Evolutionary conservation across 2,888 invertebrate genomes (phyloP).

Genomic region (Amblyjoppa fuscipennis): DNA sequence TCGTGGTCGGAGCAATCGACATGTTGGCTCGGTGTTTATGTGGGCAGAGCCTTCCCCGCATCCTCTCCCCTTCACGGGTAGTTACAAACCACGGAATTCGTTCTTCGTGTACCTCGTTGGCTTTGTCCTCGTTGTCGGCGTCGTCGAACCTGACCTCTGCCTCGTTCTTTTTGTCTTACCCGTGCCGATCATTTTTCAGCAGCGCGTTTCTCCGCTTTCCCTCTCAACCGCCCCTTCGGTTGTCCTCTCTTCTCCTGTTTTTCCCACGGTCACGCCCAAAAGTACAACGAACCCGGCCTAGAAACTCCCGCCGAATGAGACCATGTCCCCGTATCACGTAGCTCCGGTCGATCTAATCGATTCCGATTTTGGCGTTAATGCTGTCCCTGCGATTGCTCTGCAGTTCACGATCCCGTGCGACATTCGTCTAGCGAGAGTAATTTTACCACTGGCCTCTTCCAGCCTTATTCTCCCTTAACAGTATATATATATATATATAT

Average conservation of each 20-base stretch:
- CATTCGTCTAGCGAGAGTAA: conserved; percentile 21
- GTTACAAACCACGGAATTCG: conserved; percentile 15
- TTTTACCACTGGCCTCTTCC: conserved; percentile 7
- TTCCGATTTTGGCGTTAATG: conserved; percentile 6
- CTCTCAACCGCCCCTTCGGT: background rate
- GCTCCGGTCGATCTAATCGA: background rate
- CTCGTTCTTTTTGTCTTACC: conserved; percentile 30
- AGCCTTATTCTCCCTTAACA: background rate
- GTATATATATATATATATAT: background rate
- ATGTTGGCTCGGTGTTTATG: conserved; percentile 68
- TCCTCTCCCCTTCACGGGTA: conserved; percentile 31
- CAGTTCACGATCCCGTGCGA: conserved; percentile 1
- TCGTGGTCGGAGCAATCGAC: conserved; percentile 68
- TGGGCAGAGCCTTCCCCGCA: conserved; percentile 15
- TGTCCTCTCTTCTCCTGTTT: conserved; percentile 8
- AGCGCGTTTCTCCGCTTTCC: conserved; percentile 18
- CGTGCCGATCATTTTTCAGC: conserved; percentile 54
- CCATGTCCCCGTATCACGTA: conserved; percentile 26
- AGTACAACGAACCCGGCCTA: conserved; percentile 22
- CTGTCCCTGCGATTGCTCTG: background rate
- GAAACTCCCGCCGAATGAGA: conserved; percentile 35
- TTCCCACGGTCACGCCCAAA: conserved; percentile 46
- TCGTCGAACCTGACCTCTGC: conserved; percentile 43
- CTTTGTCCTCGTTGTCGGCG: conserved; percentile 2
- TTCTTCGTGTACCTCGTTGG: conserved; percentile 17